Conservation (phyloP, 2,888 invertebrate genomes). For the Euplexia lucipara region DNA sequence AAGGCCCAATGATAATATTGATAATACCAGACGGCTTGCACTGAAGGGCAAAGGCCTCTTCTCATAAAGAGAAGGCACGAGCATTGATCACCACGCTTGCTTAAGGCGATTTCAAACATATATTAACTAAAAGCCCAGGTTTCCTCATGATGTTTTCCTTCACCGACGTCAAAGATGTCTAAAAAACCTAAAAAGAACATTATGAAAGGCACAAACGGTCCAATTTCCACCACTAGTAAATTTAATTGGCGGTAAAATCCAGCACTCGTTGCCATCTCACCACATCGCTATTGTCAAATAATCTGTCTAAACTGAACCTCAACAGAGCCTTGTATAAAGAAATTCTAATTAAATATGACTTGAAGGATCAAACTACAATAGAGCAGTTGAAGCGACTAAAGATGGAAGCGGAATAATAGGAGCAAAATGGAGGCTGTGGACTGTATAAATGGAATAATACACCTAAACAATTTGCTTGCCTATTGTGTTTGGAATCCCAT, state of each 20-base stretch:
- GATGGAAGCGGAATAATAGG: constrained; percentile 36
- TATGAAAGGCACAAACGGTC: no score
- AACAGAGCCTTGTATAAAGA: constrained; percentile 15
- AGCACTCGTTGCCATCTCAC: background rate
- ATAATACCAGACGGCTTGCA: no score
- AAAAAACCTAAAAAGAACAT: no score
- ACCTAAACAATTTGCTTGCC: constrained; percentile 36
- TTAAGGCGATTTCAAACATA: no score
- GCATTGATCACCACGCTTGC: no score
- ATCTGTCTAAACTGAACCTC: constrained; percentile 4
- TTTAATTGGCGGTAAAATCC: background rate
- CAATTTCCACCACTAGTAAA: background rate
- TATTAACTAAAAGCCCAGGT: no score
- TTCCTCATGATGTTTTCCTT: no score
- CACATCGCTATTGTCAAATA: constrained; percentile 8
- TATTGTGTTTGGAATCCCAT: constrained; percentile 30
- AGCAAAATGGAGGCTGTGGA: constrained; percentile 31
- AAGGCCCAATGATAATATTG: no score
- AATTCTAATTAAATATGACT: constrained; percentile 36
- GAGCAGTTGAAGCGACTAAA: constrained; percentile 40
- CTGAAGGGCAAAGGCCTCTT: no score
- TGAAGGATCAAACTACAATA: constrained; percentile 41
- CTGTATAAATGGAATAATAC: constrained; percentile 39
- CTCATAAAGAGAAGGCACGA: no score
- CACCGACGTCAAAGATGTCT: no score